Conservation (phyloP, 2,888 invertebrate species). For the Caenorhabditis japonica region DNA sequence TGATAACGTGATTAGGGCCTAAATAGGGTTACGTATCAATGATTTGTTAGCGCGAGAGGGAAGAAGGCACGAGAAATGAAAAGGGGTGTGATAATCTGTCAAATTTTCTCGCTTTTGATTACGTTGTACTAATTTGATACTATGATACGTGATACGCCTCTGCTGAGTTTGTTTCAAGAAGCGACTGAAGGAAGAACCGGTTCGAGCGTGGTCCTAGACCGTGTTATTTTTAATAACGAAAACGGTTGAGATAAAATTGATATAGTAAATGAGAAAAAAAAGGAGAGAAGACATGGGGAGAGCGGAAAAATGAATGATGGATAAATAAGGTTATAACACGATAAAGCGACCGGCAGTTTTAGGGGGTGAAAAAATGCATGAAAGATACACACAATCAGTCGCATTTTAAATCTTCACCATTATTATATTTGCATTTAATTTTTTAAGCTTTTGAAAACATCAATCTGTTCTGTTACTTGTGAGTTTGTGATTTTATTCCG, state of each 20-base stretch:
- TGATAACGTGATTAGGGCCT: slow-evolving; percentile 49
- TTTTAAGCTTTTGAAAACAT: no score
- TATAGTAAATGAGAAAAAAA: slow-evolving; percentile 23
- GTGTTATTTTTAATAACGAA: slow-evolving; percentile 46
- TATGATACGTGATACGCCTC: no score
- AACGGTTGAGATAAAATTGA: slow-evolving; percentile 41
- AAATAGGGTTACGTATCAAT: slow-evolving; percentile 36
- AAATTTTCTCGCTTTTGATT: slow-evolving; percentile 40
- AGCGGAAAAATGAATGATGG: slow-evolving; percentile 35
- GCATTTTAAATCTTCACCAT: slow-evolving; percentile 2
- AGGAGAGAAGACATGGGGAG: no score
- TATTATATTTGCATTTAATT: no score
- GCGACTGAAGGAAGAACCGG: slow-evolving; percentile 15
- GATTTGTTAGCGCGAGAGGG: slow-evolving; percentile 18
- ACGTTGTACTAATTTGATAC: slow-evolving; percentile 50
- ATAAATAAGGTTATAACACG: slow-evolving; percentile 39
- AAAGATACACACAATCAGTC: no score
- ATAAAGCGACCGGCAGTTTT: no score
- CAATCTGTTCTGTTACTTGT: no score
- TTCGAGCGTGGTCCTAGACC: slow-evolving; percentile 33
- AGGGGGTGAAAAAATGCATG: no score
- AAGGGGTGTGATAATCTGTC: slow-evolving; percentile 44
- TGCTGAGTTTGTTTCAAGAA: slow-evolving; percentile 28
- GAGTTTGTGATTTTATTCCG: no score
- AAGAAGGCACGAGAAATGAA: neutral